A percentile compares a stretch with the other conserved stretches of the same genome.
phyloP scores from a whole-genome alignment of 2,797 vertebrate species.

The Ceryle rudis region DNA sequence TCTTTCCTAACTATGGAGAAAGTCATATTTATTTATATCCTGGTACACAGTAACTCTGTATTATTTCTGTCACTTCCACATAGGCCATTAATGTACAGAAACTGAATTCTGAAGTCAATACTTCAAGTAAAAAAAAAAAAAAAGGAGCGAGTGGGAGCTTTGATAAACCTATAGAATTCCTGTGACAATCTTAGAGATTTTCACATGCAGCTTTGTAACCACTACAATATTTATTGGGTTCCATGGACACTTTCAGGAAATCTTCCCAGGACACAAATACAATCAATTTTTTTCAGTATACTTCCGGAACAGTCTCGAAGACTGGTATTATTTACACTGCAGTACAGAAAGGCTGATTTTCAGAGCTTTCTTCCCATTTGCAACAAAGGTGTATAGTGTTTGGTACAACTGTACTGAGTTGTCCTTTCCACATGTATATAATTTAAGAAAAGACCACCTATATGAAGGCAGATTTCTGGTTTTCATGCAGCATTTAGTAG shows the following conservation, averaged over 20 bases:
- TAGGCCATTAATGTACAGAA: neutral
- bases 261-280: neutral
- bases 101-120: neutral
- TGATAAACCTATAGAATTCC: neutral
- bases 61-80: neutral
- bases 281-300: neutral
- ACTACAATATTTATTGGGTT: neutral
- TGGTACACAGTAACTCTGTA: neutral
- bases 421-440: neutral
- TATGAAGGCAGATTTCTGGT: neutral
- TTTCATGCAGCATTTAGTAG: neutral
- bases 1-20: neutral
- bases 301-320: neutral
- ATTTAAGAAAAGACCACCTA: neutral
- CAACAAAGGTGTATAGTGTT: neutral
- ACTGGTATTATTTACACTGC: neutral
- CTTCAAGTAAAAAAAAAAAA: neutral
- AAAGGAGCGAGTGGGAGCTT: neutral
- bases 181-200: neutral
- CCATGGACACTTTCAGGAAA: neutral
- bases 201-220: neutral
- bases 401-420: neutral
- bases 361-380: neutral
- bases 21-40: constrained; percentile 3
- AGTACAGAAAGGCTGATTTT: neutral